Base-by-base conservation (phyloP, 2,797 vertebrate species). In the Lateolabrax maculatus region DNA sequence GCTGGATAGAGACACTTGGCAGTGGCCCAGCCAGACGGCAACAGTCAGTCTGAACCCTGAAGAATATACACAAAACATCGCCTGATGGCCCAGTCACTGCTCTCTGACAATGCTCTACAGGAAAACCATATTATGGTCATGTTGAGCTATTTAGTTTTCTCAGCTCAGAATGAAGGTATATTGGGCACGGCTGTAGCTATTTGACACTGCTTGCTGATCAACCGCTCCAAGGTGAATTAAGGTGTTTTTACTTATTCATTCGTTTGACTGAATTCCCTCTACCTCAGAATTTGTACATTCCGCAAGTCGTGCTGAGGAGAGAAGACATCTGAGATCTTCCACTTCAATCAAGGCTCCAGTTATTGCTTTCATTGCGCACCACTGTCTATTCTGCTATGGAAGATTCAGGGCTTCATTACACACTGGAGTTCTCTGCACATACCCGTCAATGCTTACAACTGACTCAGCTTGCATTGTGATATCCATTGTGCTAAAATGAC, bases 191-290 rank as follows among this genome's bases (percentile, higher is more conserved):
- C 53, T 72, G 36, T 9, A 49, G 79, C 46, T 63, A 57, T 55
- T 64, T 67, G 43, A 77, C 60, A 25, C 25, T 27, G 29, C 36
- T 44, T 60, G 27, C 61, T 79, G 75, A 81, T 71, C 44, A 70
- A 68, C 74, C 75, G 71, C 83, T 87, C 76, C 12, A 46, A 70
- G 78, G 79, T 62, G 71, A 86, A 84, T 83, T 85, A 80, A 56
- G 51, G 65, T 79, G 39, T 43, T 85, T n/a, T 77, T 69, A 82
- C 82, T 83, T 73, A 72, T 89, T 80, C 25, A 79, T 86, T 78
- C 75, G 61, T 85, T 88, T 80, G 71, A 82, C 58, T 74, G 71
- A 68, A 62, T 65, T 80, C 74, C 79, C 52, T 52, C 46, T 37
- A 65, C 77, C 19, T 36, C 71, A 29, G 44, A 73, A 60, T 75